phyloP scores from a whole-genome alignment of 2,113 vertebrate species.

The Rallus limicola region DNA sequence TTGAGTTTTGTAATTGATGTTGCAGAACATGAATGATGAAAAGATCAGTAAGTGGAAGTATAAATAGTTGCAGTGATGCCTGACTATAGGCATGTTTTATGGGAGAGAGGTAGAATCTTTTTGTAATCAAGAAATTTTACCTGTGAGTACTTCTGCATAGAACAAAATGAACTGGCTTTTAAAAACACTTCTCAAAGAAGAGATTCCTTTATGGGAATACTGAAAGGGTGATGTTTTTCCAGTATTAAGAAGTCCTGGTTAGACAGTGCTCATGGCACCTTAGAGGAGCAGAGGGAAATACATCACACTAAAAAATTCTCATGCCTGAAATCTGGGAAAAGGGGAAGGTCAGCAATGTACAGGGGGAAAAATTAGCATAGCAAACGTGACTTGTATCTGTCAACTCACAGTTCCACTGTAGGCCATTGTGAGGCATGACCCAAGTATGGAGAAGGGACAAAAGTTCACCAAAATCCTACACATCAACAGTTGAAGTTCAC shows the following conservation, averaged over 20 bases:
- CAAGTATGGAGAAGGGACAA: background rate
- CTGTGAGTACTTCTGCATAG: background rate
- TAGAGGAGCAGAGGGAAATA: background rate
- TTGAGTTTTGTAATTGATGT: background rate
- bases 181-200: background rate
- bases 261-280: background rate
- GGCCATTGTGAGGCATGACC: background rate
- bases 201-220: background rate
- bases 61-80: background rate
- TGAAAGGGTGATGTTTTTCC: background rate
- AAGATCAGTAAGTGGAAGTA: background rate
- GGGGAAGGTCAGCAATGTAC: background rate
- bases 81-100: background rate
- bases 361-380: rapidly evolving
- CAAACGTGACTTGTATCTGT: background rate
- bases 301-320: background rate
- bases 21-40: background rate
- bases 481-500: background rate
- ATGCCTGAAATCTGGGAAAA: background rate
- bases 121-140: background rate
- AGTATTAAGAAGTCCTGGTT: background rate
- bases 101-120: background rate
- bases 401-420: background rate
- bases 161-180: background rate
- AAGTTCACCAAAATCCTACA: background rate